phyloP scores from a whole-genome alignment of 2,888 invertebrate species.

The Bellardia bayeri region DNA sequence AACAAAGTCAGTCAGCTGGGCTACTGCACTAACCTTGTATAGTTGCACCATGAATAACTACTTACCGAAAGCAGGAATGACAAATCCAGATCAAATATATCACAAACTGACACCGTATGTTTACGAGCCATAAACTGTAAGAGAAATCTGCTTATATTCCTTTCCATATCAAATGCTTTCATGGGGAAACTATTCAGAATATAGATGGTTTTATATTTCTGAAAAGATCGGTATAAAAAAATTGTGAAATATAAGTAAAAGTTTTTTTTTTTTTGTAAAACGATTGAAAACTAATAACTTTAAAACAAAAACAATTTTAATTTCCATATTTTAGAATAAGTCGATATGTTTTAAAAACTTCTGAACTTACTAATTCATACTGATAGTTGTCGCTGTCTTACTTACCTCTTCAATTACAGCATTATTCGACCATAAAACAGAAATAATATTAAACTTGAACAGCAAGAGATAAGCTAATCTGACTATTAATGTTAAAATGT shows the following conservation, averaged over 20 bases:
- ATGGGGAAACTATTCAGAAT: constrained; percentile 77
- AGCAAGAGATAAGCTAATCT: constrained; percentile 75
- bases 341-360: too few species aligned
- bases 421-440: constrained; percentile 69
- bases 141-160: constrained; percentile 78
- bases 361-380: too few species aligned
- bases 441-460: constrained; percentile 73
- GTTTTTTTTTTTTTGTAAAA: too few species aligned
- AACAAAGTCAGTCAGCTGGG: too few species aligned
- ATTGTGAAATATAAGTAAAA: background rate
- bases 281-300: too few species aligned
- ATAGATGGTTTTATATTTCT: constrained; percentile 79
- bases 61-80: constrained; percentile 79
- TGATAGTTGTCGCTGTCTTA: too few species aligned
- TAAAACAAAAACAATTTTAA: too few species aligned
- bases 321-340: too few species aligned
- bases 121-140: constrained; percentile 77
- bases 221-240: background rate
- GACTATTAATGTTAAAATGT: constrained; percentile 69
- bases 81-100: constrained; percentile 80
- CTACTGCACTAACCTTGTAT: too few species aligned
- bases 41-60: too few species aligned
- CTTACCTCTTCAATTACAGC: constrained; percentile 72
- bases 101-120: constrained; percentile 76
- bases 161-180: constrained; percentile 74